These are phyloP conservation scores for Madoqua kirkii DNA, from an alignment of 2,113 vertebrate species.

Conservation along the genomic window DNA sequence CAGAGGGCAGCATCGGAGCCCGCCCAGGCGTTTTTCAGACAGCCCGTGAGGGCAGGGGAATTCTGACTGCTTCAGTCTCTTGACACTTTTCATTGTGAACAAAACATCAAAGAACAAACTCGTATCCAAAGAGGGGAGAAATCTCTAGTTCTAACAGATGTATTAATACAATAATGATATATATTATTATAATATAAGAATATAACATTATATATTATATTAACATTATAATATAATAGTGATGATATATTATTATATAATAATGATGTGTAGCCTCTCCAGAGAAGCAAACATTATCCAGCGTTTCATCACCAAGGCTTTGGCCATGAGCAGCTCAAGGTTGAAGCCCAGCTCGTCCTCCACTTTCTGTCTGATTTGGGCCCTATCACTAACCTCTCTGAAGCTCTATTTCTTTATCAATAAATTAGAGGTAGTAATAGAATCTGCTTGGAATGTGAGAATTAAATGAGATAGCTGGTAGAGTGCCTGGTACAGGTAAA, in stretches of 20 bases:
- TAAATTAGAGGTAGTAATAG: neutral
- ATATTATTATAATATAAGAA: neutral
- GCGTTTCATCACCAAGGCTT: neutral
- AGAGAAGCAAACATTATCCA: neutral
- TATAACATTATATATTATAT: neutral
- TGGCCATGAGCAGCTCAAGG: neutral
- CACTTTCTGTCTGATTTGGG: neutral
- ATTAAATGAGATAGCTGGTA: neutral
- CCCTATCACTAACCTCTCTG: neutral
- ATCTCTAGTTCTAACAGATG: neutral
- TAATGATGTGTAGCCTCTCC: neutral
- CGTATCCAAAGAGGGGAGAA: neutral
- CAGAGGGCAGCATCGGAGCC: rapidly evolving
- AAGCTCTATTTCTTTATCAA: neutral
- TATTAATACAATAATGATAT: neutral
- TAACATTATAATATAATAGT: neutral
- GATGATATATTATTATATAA: neutral
- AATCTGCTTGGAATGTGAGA: neutral
- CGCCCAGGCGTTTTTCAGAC: neutral
- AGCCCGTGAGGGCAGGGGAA: neutral
- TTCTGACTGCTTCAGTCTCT: neutral
- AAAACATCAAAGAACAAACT: neutral
- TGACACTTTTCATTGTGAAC: neutral
- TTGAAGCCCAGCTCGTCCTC: neutral
- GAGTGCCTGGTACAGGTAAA: neutral